Evolutionary conservation across 2,888 invertebrate genomes (phyloP).

Genomic region (Amiota mariae): DNA sequence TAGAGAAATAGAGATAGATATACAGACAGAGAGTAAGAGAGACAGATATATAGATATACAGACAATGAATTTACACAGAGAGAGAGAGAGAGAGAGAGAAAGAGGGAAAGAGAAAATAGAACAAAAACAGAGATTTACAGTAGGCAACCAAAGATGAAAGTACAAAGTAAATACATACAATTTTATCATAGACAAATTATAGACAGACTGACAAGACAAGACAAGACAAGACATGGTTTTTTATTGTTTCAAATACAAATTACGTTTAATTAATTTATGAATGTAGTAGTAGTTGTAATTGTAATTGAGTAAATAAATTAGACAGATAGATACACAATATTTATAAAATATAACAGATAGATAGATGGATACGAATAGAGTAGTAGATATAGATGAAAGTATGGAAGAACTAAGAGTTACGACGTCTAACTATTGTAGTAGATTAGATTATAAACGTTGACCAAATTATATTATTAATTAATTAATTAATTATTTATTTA

Average conservation of each 20-base stretch:
- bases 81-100: conserved; percentile 9
- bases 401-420: conserved; percentile 26
- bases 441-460: background rate
- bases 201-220: too few relatives aligned
- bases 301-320: background rate
- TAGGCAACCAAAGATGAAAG: background rate
- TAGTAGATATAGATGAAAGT: conserved; percentile 1
- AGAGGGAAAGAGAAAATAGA: background rate
- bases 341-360: conserved; percentile 17
- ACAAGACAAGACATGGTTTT: too few relatives aligned
- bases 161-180: background rate
- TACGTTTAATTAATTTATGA: too few relatives aligned
- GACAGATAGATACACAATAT: conserved; percentile 33
- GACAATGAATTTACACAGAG: conserved; percentile 4
- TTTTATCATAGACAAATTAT: too few relatives aligned
- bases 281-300: background rate
- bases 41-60: conserved; percentile 3
- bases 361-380: too few relatives aligned
- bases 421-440: conserved; percentile 24
- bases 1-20: background rate
- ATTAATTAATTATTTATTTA: conserved; percentile 15
- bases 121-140: conserved; percentile 1
- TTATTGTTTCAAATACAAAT: too few relatives aligned
- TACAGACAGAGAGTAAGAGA: background rate
- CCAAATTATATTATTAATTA: conserved; percentile 28